Conservation (phyloP, 2,113 vertebrate genomes). For the Xiphophorus hellerii region DNA sequence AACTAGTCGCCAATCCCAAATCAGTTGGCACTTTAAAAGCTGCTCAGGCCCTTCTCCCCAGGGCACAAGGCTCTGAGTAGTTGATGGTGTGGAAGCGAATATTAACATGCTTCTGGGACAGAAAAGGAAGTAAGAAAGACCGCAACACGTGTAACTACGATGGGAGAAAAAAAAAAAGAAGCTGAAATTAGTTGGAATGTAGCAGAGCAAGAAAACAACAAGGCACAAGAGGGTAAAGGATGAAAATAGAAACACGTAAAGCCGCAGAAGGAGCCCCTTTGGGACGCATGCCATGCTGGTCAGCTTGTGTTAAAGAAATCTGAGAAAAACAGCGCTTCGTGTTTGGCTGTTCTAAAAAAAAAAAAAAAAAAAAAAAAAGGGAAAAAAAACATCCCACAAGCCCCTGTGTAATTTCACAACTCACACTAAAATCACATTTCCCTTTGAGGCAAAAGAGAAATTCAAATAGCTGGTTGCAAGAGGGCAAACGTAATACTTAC, state of each 20-base stretch:
- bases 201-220: constrained; percentile 39
- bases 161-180: too few relatives aligned
- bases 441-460: constrained; percentile 22
- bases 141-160: constrained; percentile 55
- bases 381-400: constrained; percentile 22
- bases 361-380: constrained; percentile 10
- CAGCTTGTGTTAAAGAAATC: constrained; percentile 23
- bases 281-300: constrained; percentile 12
- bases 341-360: constrained; percentile 1
- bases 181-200: constrained; percentile 35
- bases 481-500: constrained; percentile 22
- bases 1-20: constrained; percentile 54
- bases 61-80: not conserved
- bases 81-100: constrained; percentile 59
- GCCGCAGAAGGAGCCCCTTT: constrained; percentile 28
- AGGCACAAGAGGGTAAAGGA: constrained; percentile 22
- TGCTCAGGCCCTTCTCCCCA: constrained; percentile 36
- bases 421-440: constrained; percentile 31
- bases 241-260: constrained; percentile 45
- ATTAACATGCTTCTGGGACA: constrained; percentile 60
- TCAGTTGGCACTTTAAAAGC: constrained; percentile 49
- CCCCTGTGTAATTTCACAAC: constrained; percentile 32
- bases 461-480: constrained; percentile 18
- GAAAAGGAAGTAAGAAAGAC: constrained; percentile 8
- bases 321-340: constrained; percentile 22